Base-by-base conservation (phyloP, 2,797 vertebrate species). In the Microcaecilia unicolor region DNA sequence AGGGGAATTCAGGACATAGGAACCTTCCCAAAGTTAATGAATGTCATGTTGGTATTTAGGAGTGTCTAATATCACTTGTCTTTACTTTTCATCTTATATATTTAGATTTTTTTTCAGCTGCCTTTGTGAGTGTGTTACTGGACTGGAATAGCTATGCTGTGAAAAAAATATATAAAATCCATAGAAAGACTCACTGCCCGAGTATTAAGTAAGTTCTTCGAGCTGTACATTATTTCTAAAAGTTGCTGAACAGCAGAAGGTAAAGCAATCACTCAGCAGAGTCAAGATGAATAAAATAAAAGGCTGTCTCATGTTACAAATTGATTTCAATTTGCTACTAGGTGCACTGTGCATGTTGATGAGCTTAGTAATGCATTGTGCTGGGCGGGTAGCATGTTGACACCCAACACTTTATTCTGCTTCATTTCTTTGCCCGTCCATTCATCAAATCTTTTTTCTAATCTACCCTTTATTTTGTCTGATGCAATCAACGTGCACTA, bases 261-360 rank as follows among this genome's bases (percentile, higher is more conserved):
- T 58, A 61, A 65, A 53, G 44, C 51, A 51, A 77, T 70, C 55
- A 63, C 40, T 76, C 61, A 50, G 31, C 34, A 56, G 40, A 68
- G 37, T 58, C 51, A 65, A 57, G 37, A 62, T 49, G 50, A 70
- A 62, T 55, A 59, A 70, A 73, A 72, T 64, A 63, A 53, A 67
- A 74, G 38, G 39, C 50, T 65, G 44, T 62, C 49, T 69, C 60
- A 42, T 61, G 53, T 69, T 67, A 54, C 38, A 63, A n/a, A 56
- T 67, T 73, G 36, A 70, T 72, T 75, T 70, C 55, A 72, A 40
- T 67, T 67, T 67, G 44, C 46, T 38, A 51, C 64, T 43, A 64
- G 69, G 59, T 31, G 43, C 35, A 40, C 37, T 54, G 5, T 4
- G 45, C 38, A 57, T 62, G 70, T 69, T 70, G 44, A 73, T 58